Conservation (phyloP, 2,888 invertebrate genomes). For the Parasteatoda lunata region DNA sequence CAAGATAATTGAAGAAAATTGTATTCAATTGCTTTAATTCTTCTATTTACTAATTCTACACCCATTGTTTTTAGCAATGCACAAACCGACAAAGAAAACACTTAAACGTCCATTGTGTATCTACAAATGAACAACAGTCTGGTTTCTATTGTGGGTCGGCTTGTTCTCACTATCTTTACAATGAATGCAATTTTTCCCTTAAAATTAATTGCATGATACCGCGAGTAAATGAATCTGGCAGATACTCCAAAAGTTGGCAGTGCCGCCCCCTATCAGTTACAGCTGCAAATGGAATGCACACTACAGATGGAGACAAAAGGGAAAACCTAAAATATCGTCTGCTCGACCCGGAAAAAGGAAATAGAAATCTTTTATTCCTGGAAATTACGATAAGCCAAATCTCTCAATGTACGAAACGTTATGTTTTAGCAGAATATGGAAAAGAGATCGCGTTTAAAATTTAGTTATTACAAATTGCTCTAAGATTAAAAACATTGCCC, state of each 20-base stretch:
- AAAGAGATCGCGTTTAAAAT: conserved; percentile 43
- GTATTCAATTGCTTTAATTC: too few relatives aligned
- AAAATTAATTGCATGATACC: conserved; percentile 39
- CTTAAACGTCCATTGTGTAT: conserved; percentile 33
- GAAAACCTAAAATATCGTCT: conserved; percentile 56
- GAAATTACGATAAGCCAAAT: conserved; percentile 56
- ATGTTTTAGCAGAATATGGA: not conserved
- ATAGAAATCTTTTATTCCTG: conserved; percentile 63
- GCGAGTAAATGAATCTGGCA: conserved; percentile 11
- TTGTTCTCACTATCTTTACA: conserved; percentile 30
- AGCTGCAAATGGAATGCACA: conserved; percentile 23
- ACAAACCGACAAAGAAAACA: conserved; percentile 24
- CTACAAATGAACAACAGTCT: conserved; percentile 20
- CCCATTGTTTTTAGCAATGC: conserved; percentile 33
- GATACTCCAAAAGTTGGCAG: conserved; percentile 41
- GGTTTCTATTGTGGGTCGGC: conserved; percentile 16
- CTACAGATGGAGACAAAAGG: conserved; percentile 48
- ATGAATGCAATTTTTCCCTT: conserved; percentile 38
- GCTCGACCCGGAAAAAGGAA: conserved; percentile 48
- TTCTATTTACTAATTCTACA: not conserved
- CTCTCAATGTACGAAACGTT: not conserved
- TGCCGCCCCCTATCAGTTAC: conserved; percentile 24
- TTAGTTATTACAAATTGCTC: conserved; percentile 39
- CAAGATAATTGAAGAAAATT: too few relatives aligned
- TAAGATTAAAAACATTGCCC: conserved; percentile 48